These are phyloP conservation scores for Exephanes ischioxanthus DNA, from an alignment of 2,888 invertebrate genomes.

Conservation along the genomic window DNA sequence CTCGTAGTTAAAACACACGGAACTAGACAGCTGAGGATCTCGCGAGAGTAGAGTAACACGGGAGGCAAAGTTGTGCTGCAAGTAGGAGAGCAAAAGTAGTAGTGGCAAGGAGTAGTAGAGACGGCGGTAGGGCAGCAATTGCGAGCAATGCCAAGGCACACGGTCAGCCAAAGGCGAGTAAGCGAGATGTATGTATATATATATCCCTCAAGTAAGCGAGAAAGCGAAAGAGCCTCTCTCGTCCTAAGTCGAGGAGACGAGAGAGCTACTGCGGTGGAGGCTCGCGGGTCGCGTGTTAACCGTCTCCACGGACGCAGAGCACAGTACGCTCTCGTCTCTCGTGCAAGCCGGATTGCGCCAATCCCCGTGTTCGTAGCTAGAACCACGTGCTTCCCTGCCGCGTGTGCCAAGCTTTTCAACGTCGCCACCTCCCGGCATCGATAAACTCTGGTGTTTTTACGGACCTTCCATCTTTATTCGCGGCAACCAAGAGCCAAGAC, in stretches of 20 bases:
- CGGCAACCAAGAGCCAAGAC: not conserved
- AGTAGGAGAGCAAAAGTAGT: conserved; percentile 53
- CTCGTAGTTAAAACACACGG: conserved; percentile 27
- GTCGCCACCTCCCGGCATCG: not conserved
- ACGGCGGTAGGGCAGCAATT: conserved; percentile 67
- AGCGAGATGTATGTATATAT: conserved; percentile 60
- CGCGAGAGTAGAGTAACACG: conserved; percentile 53
- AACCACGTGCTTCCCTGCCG: conserved; percentile 69
- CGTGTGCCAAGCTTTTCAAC: conserved; percentile 47
- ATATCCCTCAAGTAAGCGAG: conserved; percentile 27
- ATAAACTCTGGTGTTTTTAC: not conserved
- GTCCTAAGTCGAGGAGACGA: conserved; percentile 59
- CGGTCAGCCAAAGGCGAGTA: conserved; percentile 39
- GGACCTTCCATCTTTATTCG: not conserved
- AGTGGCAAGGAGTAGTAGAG: conserved; percentile 41
- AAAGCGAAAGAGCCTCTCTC: conserved; percentile 56
- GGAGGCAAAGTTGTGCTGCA: conserved; percentile 61
- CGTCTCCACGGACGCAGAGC: conserved; percentile 79
- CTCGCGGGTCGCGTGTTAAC: conserved; percentile 79
- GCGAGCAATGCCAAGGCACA: conserved; percentile 65
- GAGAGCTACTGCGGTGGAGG: conserved; percentile 64
- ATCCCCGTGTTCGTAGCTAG: conserved; percentile 67
- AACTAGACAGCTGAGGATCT: conserved; percentile 23
- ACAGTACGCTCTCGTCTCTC: conserved; percentile 83
- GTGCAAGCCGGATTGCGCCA: conserved; percentile 82